Base-by-base conservation (phyloP, 2,113 vertebrate species). In the Conger conger region DNA sequence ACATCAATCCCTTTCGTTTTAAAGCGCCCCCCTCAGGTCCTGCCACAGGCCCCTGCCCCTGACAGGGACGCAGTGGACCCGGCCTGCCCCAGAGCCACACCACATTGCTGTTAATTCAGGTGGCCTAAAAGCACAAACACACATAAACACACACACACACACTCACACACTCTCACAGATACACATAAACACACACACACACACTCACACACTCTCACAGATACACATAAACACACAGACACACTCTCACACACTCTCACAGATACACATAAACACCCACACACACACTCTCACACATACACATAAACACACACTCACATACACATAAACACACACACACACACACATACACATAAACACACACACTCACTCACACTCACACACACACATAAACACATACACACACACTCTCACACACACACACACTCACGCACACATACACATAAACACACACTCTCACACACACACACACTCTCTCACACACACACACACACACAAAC, bases 401-500 rank as follows among this genome's bases (percentile, higher is more conserved):
- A 79, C 38, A 40, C 33, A 80, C 54, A 85, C 84, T 54, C 79
- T 63, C 60, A 79, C 77, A 79, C 54, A 57, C 37, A 68, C 40
- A 33, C 80, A 54, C 50, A 17, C 80, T 3, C 45, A 17, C 50
- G n/a, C 45, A 3, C 80, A 81, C 80, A 57, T 27, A 81, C 80
- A 54, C n/a, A n/a, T n/a, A n/a, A n/a, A n/a, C n/a, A n/a, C n/a
- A n/a, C n/a, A n/a, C n/a, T n/a, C n/a, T n/a, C 80, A 81, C 79
- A 81, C 23, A n/a, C 9, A n/a, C 79, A 30, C 79, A 50, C 80
- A 33, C 50, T 18, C 42, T n/a, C 40, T 50, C 23, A n/a, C 17
- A 54, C 11, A 15, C 17, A 54, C 45, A 54, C 45, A 81, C 45
- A 17, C 45, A 54, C 45, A 17, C 42, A 50, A 3, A 27, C 79